These are phyloP conservation scores for Latrodectus elegans DNA, from an alignment of 2,888 invertebrate species.

Conservation along the genomic window DNA sequence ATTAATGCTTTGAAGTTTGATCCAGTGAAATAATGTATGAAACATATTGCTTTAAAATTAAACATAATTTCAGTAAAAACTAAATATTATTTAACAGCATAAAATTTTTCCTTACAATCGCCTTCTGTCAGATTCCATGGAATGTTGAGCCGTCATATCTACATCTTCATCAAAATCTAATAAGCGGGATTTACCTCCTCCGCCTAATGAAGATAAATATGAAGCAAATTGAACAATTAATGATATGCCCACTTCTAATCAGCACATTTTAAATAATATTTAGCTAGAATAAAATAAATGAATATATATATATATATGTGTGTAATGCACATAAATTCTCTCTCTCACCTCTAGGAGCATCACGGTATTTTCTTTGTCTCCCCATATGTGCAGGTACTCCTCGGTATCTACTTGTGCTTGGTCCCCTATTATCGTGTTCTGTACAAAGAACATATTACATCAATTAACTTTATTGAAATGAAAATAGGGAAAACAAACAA, in stretches of 20 bases:
- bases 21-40: too few species aligned
- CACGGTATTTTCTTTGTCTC: slow-evolving; percentile 28
- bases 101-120: slow-evolving; percentile 35
- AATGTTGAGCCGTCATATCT: slow-evolving; percentile 48
- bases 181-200: slow-evolving; percentile 22
- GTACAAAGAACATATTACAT: background rate
- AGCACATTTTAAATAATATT: too few species aligned
- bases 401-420: slow-evolving; percentile 37
- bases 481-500: too few species aligned
- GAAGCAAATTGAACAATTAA: background rate
- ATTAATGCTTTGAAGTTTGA: too few species aligned
- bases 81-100: too few species aligned
- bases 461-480: background rate
- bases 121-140: slow-evolving; percentile 14
- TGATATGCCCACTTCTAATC: background rate
- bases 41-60: too few species aligned
- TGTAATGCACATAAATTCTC: too few species aligned
- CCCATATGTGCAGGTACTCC: slow-evolving; percentile 26
- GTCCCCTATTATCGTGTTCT: slow-evolving; percentile 50
- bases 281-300: too few species aligned
- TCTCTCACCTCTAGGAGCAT: too few species aligned
- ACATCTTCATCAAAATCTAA: slow-evolving; percentile 57
- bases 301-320: too few species aligned
- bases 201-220: too few species aligned
- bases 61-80: too few species aligned